Percentiles rank a stretch among this genome's conserved stretches.
These are phyloP conservation scores for Rhinolophus sinicus DNA, from an alignment of 2,113 vertebrate genomes.

Conservation along the genomic window DNA sequence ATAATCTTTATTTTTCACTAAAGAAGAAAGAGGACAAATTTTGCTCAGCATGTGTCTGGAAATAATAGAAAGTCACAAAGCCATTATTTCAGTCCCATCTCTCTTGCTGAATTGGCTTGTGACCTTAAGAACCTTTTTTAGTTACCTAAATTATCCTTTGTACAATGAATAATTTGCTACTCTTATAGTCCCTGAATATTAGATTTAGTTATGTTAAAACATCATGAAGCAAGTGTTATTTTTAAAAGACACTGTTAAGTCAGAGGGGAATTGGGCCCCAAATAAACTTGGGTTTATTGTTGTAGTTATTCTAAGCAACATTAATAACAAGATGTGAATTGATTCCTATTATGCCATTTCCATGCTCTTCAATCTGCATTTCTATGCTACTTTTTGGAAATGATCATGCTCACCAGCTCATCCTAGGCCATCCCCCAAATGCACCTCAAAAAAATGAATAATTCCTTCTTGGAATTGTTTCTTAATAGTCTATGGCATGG, in stretches of 20 bases:
- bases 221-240: background rate
- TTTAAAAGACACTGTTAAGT: background rate
- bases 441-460: background rate
- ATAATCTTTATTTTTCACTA: background rate
- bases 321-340: background rate
- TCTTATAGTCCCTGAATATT: background rate
- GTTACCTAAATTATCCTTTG: background rate
- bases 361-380: background rate
- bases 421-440: background rate
- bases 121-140: conserved; percentile 23
- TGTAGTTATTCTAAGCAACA: background rate
- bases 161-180: background rate
- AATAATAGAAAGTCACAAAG: background rate
- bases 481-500: background rate
- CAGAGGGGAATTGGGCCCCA: background rate
- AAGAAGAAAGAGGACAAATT: background rate
- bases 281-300: background rate
- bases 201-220: background rate
- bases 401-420: background rate
- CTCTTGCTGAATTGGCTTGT: conserved; percentile 10
- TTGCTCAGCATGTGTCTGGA: background rate
- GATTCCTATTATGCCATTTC: background rate
- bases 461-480: background rate
- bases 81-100: background rate
- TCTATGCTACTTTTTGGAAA: background rate